Base-by-base conservation (phyloP, 2,888 invertebrate genomes). In the Cerastoderma edule region DNA sequence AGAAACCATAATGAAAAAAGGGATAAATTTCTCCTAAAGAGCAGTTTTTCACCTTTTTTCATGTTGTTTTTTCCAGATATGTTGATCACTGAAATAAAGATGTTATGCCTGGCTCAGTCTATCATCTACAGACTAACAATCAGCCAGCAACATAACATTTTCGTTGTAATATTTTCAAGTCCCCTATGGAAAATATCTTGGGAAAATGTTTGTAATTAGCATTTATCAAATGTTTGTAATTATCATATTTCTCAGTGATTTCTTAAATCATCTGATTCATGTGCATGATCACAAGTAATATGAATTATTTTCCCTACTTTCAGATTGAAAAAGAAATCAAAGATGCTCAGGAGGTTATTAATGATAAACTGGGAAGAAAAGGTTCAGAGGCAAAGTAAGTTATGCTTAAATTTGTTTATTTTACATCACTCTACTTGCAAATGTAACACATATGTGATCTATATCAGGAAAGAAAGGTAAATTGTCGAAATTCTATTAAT, bases 271-370 rank as follows among this genome's bases (percentile, higher is more conserved):
- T 16, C 16, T 39, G 39, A 13, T 39, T 39, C 10, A 39, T 39
- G 16, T 8, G 39, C 16, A 39, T 13, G 39, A 16, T 39, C 39
- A 39, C 39, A 8, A 39, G 16, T 39, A 16, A 13, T 39, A 39
- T 8, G 8, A 39, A 13, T 13, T 39, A 39, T 8, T 39, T 1
- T 1, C 2, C 50, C 22, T 32, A n/a, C 10, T 69, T 75, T 16
- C 48, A 85, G 85, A 67, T 83, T 5, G 82, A 82, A 68, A 82
- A 78, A 65, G 84, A 84, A 53, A 80, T 85, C 27, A 75, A 80
- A n/a, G 83, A 83, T 0, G 72, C 83, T 4, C 80, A 83, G 30
- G 76, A 74, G 30, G 83, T 77, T 30, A 65, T 85, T 35, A 76
- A 68, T 35, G 76, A 82, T 54, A 85, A 82, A 53, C 78, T 85